These are phyloP conservation scores for Drosophila suboccidentalis DNA, from an alignment of 2,888 invertebrate species.

Conservation along the genomic window DNA sequence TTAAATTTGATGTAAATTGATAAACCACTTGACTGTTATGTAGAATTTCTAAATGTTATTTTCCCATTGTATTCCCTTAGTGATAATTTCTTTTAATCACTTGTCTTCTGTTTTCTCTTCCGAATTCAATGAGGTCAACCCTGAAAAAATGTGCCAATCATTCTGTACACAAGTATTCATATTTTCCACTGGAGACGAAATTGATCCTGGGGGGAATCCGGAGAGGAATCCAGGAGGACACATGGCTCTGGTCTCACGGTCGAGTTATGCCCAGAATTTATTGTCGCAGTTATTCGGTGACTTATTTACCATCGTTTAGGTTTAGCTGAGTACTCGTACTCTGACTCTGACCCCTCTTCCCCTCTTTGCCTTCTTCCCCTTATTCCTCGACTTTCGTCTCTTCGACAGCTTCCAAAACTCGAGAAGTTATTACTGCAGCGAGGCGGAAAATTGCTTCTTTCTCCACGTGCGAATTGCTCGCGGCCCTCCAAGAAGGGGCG, in stretches of 20 bases:
- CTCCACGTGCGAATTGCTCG: constrained; percentile 60
- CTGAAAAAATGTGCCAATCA: not conserved
- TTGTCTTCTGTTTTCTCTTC: not conserved
- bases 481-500: constrained; percentile 4
- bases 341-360: not conserved
- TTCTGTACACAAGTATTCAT: not conserved
- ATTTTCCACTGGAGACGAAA: not conserved
- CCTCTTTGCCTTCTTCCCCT: not conserved
- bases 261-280: constrained; percentile 38
- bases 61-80: not conserved
- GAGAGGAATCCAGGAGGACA: not conserved
- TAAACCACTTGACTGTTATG: not conserved
- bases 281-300: constrained; percentile 45
- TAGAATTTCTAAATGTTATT: not conserved
- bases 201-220: constrained; percentile 1
- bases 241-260: constrained; percentile 15
- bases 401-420: constrained; percentile 42
- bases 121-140: not conserved
- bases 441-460: constrained; percentile 78
- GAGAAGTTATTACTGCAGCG: constrained; percentile 72
- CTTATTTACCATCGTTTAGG: constrained; percentile 40
- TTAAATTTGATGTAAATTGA: too few relatives aligned
- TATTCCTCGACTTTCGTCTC: not conserved
- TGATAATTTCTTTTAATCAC: not conserved
- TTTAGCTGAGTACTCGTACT: not conserved